Evolutionary conservation across 2,888 invertebrate species (phyloP).

Genomic region (Atrina japonica): DNA sequence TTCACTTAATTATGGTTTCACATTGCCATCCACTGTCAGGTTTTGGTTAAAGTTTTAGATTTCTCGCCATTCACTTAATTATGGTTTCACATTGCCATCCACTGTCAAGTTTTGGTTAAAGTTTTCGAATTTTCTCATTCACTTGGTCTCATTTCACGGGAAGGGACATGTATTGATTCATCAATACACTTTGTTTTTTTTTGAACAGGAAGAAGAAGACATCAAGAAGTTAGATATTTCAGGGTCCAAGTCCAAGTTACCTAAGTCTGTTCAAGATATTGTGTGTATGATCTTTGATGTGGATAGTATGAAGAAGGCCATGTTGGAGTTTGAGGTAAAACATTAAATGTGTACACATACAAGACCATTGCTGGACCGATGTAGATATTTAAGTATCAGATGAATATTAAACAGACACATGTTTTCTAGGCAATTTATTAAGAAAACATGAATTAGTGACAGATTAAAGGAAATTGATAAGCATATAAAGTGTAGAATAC

Average conservation of each 20-base stretch:
- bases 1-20: no score
- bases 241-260: slow-evolving; percentile 85
- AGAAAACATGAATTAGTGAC: slow-evolving; percentile 81
- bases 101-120: no score
- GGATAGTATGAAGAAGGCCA: slow-evolving; percentile 93
- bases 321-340: slow-evolving; percentile 94
- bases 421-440: background rate
- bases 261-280: slow-evolving; percentile 89
- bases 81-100: no score
- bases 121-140: no score
- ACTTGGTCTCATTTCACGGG: no score
- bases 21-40: no score
- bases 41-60: no score
- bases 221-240: slow-evolving; percentile 65
- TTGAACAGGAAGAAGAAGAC: slow-evolving; percentile 68
- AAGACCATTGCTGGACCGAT: background rate
- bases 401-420: background rate
- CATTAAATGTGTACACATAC: background rate
- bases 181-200: background rate
- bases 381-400: background rate
- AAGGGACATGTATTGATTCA: no score
- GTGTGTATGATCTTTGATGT: slow-evolving; percentile 94
- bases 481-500: no score
- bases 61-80: no score
- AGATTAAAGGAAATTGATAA: slow-evolving; percentile 98